Conservation (phyloP, 1,140 invertebrate genomes). For the Drosophila kohkoa region DNA sequence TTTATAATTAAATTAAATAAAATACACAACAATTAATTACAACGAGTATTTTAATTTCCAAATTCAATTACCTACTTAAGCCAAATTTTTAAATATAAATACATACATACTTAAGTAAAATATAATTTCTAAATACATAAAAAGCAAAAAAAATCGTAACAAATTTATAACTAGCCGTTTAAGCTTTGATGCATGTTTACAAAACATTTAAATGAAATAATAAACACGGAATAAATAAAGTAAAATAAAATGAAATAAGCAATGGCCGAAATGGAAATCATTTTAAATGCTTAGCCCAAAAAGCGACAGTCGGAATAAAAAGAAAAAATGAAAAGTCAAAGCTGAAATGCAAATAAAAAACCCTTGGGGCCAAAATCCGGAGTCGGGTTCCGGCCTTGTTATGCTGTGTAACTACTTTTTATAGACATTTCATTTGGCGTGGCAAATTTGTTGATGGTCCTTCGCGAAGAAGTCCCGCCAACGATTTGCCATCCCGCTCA, state of each 20-base stretch:
- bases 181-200: slow-evolving; percentile 82
- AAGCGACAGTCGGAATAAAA: slow-evolving; percentile 3
- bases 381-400: slow-evolving; percentile 30
- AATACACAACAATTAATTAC: slow-evolving; percentile 50
- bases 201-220: slow-evolving; percentile 80
- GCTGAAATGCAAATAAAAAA: slow-evolving; percentile 52
- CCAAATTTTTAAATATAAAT: slow-evolving; percentile 55
- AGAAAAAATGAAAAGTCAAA: slow-evolving; percentile 22
- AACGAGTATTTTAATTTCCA: slow-evolving; percentile 55
- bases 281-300: slow-evolving; percentile 27
- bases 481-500: slow-evolving; percentile 45
- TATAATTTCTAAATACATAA: slow-evolving; percentile 45
- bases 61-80: slow-evolving; percentile 45
- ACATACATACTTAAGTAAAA: slow-evolving; percentile 23
- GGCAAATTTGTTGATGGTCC: slow-evolving; percentile 73
- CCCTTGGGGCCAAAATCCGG: background rate
- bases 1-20: slow-evolving; percentile 23
- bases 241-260: slow-evolving; percentile 36
- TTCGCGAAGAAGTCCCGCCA: slow-evolving; percentile 23
- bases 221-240: slow-evolving; percentile 45
- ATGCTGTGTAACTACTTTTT: slow-evolving; percentile 65
- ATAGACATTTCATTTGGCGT: slow-evolving; percentile 70
- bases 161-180: slow-evolving; percentile 75
- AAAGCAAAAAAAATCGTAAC: slow-evolving; percentile 41
- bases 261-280: slow-evolving; percentile 18